Base-by-base conservation (phyloP, 2,888 invertebrate genomes). In the Drosophila aldrichi region DNA sequence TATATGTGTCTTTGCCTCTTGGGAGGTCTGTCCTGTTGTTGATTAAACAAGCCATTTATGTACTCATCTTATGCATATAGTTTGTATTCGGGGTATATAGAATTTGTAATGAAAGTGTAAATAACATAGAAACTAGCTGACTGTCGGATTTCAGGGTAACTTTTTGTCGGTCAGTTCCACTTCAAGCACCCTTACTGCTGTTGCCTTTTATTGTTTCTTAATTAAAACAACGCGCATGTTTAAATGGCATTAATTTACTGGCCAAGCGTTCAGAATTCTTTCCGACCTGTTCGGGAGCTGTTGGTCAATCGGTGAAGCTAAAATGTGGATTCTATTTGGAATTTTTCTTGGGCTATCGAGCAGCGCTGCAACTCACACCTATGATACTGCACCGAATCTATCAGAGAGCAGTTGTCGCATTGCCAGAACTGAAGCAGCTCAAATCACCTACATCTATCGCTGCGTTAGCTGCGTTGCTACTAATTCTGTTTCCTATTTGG, bases 361-460 rank as follows among this genome's bases (percentile, higher is more conserved):
- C 32, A 55, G 32, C 36, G 54, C 44, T n/a, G n/a, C 16, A 4
- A 22, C 5, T 22, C 7, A 43, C 20, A 20, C 6, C 18, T 40
- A 22, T 29, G 40, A 40, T 16, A 38, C 22, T 38, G 36, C 16
- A 9, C 8, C 25, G 9, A 14, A 44, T 40, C 46, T 84, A 20
- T 70, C 82, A 7, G 43, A 54, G 16, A 62, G 65, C 7, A 64
- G 74, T 48, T 86, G 86, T 25, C 64, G 46, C 1, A 80, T 86
- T 25, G 86, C 74, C 5, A 41, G n/a, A 2, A 2, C 60, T 6
- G 74, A 70, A 29, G 48, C 58, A 2, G 56, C 75, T 9, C 90
- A 86, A 41, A 52, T 78, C 20, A 88, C 68, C 12, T 86, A 77
- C 25, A 67, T 86, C 25, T 86, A 86, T 62, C 86, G 81, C 8